A percentile compares a stretch with the other conserved stretches of the same genome.
These are phyloP conservation scores for Helostoma temminkii DNA, from an alignment of 2,797 vertebrate species.

Conservation along the genomic window DNA sequence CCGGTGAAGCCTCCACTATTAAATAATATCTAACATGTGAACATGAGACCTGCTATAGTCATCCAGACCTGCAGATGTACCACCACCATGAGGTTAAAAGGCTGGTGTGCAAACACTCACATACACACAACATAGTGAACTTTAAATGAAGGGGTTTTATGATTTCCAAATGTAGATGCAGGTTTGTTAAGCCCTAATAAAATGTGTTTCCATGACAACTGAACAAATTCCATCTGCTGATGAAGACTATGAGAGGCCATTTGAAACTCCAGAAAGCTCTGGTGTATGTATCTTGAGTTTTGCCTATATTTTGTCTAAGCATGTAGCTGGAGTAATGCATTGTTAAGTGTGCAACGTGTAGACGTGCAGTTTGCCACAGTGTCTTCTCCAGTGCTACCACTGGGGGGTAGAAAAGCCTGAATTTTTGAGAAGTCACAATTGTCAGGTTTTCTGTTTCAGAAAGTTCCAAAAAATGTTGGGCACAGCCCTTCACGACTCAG, in stretches of 20 bases:
- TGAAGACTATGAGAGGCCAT: slow-evolving; percentile 1
- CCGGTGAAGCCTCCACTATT: neutral
- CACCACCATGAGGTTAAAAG: neutral
- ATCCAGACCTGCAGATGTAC: neutral
- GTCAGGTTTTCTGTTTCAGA: neutral
- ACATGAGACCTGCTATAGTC: neutral
- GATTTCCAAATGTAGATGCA: too few relatives aligned
- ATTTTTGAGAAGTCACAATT: neutral
- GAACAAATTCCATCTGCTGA: neutral
- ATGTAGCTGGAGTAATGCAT: neutral
- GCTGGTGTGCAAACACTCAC: neutral
- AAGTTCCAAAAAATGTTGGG: neutral
- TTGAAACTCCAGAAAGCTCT: slow-evolving; percentile 1
- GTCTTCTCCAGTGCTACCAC: neutral
- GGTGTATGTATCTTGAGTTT: too few relatives aligned
- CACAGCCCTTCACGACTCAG: neutral
- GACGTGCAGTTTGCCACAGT: neutral
- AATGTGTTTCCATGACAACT: slow-evolving; percentile 8
- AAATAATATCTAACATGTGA: neutral
- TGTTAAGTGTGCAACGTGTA: neutral
- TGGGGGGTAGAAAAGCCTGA: neutral
- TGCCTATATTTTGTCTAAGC: neutral
- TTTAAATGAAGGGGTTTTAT: too few relatives aligned
- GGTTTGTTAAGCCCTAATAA: neutral
- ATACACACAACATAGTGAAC: too few relatives aligned